Base-by-base conservation (phyloP, 2,888 invertebrate species). In the Netelia inedita region DNA sequence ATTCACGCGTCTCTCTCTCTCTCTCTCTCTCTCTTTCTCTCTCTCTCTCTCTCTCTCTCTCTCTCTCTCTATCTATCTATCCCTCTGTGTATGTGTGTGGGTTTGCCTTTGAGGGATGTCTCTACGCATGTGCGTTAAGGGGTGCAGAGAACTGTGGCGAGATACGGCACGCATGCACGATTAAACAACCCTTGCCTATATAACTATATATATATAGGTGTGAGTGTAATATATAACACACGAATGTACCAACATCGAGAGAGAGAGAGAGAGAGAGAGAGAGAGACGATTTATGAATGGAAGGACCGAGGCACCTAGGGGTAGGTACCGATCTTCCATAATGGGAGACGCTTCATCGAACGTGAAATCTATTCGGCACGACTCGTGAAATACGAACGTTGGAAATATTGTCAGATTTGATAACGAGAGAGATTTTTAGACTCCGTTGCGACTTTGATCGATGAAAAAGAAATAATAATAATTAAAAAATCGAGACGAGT, bases 231-330 rank as follows among this genome's bases (percentile, higher is more conserved):
- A 66, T 75, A 76, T 23, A 69, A 53, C 16, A 43, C 61, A 21
- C 19, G n/a, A 53, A 69, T 41, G 59, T 61, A 65, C 11, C 14
- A 16, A 53, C 11, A 16, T 35, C 35, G 53, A 14, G 66, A 55
- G 55, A 50, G 46, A n/a, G 46, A 55, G 63, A 46, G 14, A 74
- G 35, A 35, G 14, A 66, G 23, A 57, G 35, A 66, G 46, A 57
- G 66, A 21, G 66, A 41, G 14, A 6, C 43, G 28, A n/a, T 79
- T 83, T 71, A 71, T 83, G 75, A 83, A 83, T 83, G 83, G 65
- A 79, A 61, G 11, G 6, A 35, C 59, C 16, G 46, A 71, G 21
- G 23, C 59, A 72, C 50, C 66, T 78, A 19, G 75, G 50, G 35
- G 23, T 46, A 41, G 35, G 23, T 46, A 41, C 23, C 68, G 65